These are phyloP conservation scores for Acrossocheilus fasciatus DNA, from an alignment of 2,797 vertebrate species.

Conservation along the genomic window DNA sequence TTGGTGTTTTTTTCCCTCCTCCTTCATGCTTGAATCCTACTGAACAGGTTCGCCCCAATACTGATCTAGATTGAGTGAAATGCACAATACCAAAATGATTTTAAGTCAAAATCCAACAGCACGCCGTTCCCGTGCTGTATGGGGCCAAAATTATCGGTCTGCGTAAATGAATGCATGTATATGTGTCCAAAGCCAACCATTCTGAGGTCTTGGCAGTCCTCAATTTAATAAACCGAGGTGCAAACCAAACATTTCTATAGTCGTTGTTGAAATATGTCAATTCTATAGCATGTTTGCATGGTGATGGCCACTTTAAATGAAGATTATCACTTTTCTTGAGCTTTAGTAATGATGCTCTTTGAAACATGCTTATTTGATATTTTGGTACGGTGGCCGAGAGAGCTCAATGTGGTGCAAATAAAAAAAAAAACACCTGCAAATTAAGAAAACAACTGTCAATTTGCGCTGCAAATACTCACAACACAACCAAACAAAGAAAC, in stretches of 20 bases:
- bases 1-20: slow-evolving; percentile 48
- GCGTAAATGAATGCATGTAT: slow-evolving; percentile 65
- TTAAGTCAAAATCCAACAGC: slow-evolving; percentile 21
- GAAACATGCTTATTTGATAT: neutral
- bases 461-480: no score
- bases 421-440: no score
- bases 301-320: neutral
- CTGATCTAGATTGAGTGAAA: slow-evolving; percentile 37
- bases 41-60: slow-evolving; percentile 23
- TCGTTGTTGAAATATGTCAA: slow-evolving; percentile 45
- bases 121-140: slow-evolving; percentile 30
- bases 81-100: slow-evolving; percentile 40
- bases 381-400: no score
- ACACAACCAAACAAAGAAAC: no score
- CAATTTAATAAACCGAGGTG: slow-evolving; percentile 63
- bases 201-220: slow-evolving; percentile 61
- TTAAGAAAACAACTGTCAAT: no score
- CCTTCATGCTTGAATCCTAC: slow-evolving; percentile 24
- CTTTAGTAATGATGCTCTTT: neutral
- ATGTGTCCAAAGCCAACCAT: slow-evolving; percentile 62
- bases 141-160: slow-evolving; percentile 56
- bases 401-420: no score
- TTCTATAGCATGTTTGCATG: neutral
- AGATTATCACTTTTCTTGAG: neutral
- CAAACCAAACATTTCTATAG: slow-evolving; percentile 48